Percentiles rank a stretch among this genome's conserved stretches.
Evolutionary conservation across 2,113 vertebrate genomes (phyloP).

Genomic region (Ceyx melanurus): DNA sequence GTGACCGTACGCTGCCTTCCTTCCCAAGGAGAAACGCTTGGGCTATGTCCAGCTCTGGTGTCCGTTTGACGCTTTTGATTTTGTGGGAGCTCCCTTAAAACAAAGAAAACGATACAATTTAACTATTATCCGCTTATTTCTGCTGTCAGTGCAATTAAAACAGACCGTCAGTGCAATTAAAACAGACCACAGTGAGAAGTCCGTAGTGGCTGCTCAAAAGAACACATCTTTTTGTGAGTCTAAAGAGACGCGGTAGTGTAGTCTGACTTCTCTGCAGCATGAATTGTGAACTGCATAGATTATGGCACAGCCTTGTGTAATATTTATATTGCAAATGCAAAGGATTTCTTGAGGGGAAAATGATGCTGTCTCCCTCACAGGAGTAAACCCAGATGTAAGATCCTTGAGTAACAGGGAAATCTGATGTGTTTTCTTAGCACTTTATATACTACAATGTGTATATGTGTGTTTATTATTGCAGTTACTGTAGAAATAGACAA

Average conservation of each 20-base stretch:
- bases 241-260: background rate
- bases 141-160: background rate
- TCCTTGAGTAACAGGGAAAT: background rate
- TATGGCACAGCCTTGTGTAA: background rate
- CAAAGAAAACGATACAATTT: background rate
- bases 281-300: background rate
- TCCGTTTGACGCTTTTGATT: background rate
- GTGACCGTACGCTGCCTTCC: background rate
- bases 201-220: background rate
- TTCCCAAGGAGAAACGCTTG: background rate
- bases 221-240: background rate
- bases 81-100: background rate
- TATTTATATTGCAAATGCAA: background rate
- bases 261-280: background rate
- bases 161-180: background rate
- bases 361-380: fast-evolving
- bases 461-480: background rate
- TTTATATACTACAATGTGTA: background rate
- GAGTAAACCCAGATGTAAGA: background rate
- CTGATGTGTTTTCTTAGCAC: background rate
- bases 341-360: background rate
- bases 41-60: background rate
- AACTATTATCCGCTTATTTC: background rate
- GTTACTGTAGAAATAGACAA: background rate
- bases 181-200: background rate